These are phyloP conservation scores for Drosophila stalkeri DNA, from an alignment of 2,888 invertebrate species.

Conservation along the genomic window DNA sequence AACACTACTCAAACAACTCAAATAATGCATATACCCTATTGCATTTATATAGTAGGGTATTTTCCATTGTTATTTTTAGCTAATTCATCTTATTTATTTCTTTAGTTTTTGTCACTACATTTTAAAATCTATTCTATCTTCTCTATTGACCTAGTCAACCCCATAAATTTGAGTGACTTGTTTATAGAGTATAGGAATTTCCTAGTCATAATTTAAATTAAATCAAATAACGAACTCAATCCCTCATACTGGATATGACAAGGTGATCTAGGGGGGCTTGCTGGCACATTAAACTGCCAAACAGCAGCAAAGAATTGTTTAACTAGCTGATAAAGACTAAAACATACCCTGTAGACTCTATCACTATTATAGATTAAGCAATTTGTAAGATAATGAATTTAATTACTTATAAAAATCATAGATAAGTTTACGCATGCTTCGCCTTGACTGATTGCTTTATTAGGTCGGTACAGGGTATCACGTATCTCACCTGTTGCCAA, in stretches of 20 bases:
- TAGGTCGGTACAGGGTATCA: background rate
- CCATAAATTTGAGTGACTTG: background rate
- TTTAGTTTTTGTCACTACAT: background rate
- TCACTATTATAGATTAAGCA: background rate
- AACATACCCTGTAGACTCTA: conserved; percentile 3
- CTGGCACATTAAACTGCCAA: conserved; percentile 17
- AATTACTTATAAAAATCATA: background rate
- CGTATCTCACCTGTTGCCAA: conserved; percentile 13
- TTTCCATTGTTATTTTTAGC: background rate
- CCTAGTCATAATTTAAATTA: conserved; percentile 13
- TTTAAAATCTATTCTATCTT: background rate
- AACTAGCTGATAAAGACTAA: background rate
- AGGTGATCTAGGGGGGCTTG: conserved; percentile 29
- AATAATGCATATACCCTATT: background rate
- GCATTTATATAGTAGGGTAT: background rate
- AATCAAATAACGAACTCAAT: conserved; percentile 3
- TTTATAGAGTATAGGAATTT: conserved; percentile 5
- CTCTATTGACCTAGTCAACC: conserved; percentile 12
- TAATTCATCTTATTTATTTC: background rate
- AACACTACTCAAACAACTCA: background rate
- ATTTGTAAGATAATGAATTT: background rate
- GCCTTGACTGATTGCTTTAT: background rate
- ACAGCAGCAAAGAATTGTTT: conserved; percentile 11
- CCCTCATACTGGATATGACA: conserved; percentile 1
- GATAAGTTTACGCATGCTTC: background rate